phyloP scores from a whole-genome alignment of 2,888 invertebrate genomes.

The Euphydryas editha region DNA sequence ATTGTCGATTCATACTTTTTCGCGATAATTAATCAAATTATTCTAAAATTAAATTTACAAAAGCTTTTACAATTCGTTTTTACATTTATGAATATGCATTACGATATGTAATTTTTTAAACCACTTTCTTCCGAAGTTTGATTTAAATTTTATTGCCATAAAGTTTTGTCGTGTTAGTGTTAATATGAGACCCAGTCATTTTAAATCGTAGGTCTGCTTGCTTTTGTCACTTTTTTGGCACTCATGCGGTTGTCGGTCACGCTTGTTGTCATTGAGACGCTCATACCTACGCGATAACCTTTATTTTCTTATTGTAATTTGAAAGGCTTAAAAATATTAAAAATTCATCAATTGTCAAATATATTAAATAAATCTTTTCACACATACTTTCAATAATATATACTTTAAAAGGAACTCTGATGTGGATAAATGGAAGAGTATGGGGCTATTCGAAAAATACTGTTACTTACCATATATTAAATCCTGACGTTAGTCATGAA shows the following conservation, averaged over 20 bases:
- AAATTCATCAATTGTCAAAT: not conserved
- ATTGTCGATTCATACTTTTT: slow-evolving; percentile 69
- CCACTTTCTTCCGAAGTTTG: slow-evolving; percentile 16
- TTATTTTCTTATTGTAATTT: slow-evolving; percentile 33
- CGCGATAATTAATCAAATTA: slow-evolving; percentile 61
- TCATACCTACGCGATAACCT: slow-evolving; percentile 33
- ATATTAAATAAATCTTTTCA: not conserved
- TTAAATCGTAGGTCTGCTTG: not conserved
- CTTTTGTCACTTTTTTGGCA: slow-evolving; percentile 7
- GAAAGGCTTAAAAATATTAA: not conserved
- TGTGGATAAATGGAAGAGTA: not conserved
- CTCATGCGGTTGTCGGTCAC: slow-evolving; percentile 25
- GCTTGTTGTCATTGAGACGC: slow-evolving; percentile 39
- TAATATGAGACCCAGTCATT: not conserved
- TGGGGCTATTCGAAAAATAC: not conserved
- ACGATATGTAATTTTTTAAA: not conserved
- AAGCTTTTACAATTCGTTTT: slow-evolving; percentile 45
- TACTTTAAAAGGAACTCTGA: too few species aligned
- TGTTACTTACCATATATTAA: slow-evolving; percentile 69
- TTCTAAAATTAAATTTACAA: slow-evolving; percentile 50
- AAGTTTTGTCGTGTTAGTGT: not conserved
- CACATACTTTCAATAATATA: not conserved
- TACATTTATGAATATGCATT: slow-evolving; percentile 9
- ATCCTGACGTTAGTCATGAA: slow-evolving; percentile 47
- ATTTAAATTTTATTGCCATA: slow-evolving; percentile 13